Conservation (phyloP, 2,888 invertebrate genomes). For the Eristalinus aeneus region DNA sequence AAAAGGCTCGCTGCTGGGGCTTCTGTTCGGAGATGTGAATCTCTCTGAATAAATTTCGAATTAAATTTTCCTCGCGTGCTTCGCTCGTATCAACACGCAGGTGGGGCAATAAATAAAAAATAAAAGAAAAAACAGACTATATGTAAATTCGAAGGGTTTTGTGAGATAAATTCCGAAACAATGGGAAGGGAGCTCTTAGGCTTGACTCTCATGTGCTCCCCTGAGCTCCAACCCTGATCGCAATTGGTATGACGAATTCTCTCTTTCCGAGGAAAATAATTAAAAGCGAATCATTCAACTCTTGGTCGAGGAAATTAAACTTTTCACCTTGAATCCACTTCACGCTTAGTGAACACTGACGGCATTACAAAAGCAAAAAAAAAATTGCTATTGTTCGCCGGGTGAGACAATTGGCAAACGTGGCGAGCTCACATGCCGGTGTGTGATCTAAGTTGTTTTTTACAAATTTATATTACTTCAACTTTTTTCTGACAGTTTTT, state of each 20-base stretch:
- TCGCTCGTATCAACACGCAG: conserved; percentile 27
- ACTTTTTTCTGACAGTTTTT: background rate
- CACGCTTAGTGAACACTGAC: conserved; percentile 62
- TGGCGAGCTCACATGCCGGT: conserved; percentile 49
- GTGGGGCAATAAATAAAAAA: conserved; percentile 54
- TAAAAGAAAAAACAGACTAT: conserved; percentile 22
- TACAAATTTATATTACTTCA: conserved; percentile 21
- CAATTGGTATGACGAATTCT: conserved; percentile 29
- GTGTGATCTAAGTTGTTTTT: conserved; percentile 45
- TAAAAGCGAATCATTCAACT: conserved; percentile 51
- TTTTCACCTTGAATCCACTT: conserved; percentile 69
- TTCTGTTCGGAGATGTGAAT: conserved; percentile 20
- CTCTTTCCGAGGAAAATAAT: conserved; percentile 19
- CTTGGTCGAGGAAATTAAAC: conserved; percentile 51
- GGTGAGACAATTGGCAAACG: conserved; percentile 56
- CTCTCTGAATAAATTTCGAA: conserved; percentile 51
- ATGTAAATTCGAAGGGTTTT: conserved; percentile 43
- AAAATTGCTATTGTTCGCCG: conserved; percentile 41
- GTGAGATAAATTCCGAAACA: conserved; percentile 31
- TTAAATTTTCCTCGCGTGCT: conserved; percentile 54
- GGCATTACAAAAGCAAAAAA: conserved; percentile 29
- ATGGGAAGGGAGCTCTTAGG: background rate
- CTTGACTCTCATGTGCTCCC: background rate
- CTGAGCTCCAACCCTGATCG: conserved; percentile 26
- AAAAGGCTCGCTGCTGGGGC: background rate